phyloP scores from a whole-genome alignment of 2,113 vertebrate genomes.

The Malaclemys terrapin region DNA sequence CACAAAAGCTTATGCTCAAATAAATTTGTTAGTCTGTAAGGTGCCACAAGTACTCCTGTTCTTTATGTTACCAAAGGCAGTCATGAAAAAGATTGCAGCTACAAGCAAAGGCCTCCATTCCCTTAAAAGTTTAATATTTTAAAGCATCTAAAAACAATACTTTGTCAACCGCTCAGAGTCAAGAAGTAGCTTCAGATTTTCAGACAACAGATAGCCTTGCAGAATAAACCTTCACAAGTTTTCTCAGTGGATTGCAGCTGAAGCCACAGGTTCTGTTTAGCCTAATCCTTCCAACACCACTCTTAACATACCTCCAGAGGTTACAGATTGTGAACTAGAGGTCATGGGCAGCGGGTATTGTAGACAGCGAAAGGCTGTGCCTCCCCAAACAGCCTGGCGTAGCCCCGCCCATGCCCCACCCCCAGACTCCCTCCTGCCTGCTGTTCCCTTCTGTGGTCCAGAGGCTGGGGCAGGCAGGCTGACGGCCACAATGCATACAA shows the following conservation, averaged over 20 bases:
- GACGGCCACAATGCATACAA: too few species aligned
- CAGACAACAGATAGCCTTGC: background rate
- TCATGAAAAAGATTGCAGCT: background rate
- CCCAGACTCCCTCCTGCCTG: too few species aligned
- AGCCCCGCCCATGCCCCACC: too few species aligned
- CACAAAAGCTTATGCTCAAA: too few species aligned
- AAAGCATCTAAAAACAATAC: constrained; percentile 29
- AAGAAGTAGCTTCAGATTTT: background rate
- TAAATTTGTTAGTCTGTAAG: too few species aligned
- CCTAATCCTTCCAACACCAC: background rate
- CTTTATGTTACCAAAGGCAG: constrained; percentile 3
- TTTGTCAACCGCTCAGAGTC: constrained; percentile 12
- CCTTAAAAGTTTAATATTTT: background rate
- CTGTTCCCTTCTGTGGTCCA: too few species aligned
- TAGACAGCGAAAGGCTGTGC: too few species aligned
- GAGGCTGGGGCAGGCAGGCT: too few species aligned
- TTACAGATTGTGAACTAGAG: background rate
- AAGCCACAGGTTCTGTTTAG: background rate
- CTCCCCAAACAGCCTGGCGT: too few species aligned
- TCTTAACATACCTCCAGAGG: background rate
- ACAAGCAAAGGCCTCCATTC: background rate
- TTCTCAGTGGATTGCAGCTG: background rate
- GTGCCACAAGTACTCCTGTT: too few species aligned
- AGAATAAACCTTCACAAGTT: background rate
- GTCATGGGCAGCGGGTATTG: too few species aligned